Conservation (phyloP, 2,797 vertebrate genomes). For the Myoxocephalus aenaeus region DNA sequence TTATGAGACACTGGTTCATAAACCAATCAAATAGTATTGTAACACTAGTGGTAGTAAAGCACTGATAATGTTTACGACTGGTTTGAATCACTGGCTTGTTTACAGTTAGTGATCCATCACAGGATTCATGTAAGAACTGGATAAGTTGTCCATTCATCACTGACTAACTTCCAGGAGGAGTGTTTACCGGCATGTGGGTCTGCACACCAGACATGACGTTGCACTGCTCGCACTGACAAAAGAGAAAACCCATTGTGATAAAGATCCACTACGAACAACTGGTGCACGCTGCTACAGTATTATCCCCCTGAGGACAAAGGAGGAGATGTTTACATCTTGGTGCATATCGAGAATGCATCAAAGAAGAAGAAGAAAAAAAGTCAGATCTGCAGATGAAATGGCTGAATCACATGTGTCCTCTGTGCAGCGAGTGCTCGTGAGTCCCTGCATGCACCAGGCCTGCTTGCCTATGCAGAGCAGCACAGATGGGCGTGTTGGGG, state of each 20-base stretch:
- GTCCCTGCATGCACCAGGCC: slow-evolving; percentile 59
- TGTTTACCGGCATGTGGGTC: slow-evolving; percentile 36
- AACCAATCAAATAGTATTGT: neutral
- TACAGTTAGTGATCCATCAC: neutral
- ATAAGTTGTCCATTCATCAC: slow-evolving; percentile 52
- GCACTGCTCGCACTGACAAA: slow-evolving; percentile 13
- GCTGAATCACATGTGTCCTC: slow-evolving; percentile 49
- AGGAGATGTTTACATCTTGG: slow-evolving; percentile 24
- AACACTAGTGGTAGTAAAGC: neutral
- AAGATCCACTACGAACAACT: slow-evolving; percentile 33
- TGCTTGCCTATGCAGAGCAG: slow-evolving; percentile 77
- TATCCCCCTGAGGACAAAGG: slow-evolving; percentile 47
- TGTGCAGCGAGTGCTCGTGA: slow-evolving; percentile 37
- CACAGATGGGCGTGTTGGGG: slow-evolving; percentile 82
- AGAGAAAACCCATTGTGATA: slow-evolving; percentile 30
- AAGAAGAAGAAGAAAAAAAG: neutral
- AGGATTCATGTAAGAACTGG: neutral
- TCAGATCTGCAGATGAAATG: slow-evolving; percentile 32
- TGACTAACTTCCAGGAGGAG: slow-evolving; percentile 51
- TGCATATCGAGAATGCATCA: slow-evolving; percentile 26
- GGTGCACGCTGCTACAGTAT: slow-evolving; percentile 15
- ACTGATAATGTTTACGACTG: neutral
- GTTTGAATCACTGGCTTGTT: neutral
- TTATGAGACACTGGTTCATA: neutral
- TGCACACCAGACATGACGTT: slow-evolving; percentile 44